Conservation (phyloP, 1,140 invertebrate genomes). For the Microvelia longipes region DNA sequence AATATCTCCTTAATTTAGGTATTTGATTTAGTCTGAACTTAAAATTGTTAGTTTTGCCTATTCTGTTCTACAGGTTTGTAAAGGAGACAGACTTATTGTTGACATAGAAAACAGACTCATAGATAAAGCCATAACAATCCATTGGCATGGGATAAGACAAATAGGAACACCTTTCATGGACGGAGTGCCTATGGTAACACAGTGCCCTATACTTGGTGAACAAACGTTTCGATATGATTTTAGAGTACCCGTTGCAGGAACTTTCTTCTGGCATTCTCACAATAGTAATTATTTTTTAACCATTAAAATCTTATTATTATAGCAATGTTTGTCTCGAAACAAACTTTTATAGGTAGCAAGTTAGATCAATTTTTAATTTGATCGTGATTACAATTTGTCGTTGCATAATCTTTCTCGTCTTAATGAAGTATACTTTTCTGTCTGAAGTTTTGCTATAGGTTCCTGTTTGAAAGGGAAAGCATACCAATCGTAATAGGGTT, state of each 20-base stretch:
- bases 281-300: conserved; percentile 35
- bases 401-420: too few relatives aligned
- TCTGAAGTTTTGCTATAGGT: too few relatives aligned
- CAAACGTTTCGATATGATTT: conserved; percentile 43
- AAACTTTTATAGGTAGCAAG: neutral
- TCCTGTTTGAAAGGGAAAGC: too few relatives aligned
- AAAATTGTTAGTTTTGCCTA: too few relatives aligned
- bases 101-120: conserved; percentile 39
- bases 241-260: conserved; percentile 34
- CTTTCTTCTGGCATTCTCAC: conserved; percentile 53
- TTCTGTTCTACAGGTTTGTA: conserved; percentile 58
- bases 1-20: too few relatives aligned
- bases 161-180: conserved; percentile 39
- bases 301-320: too few relatives aligned
- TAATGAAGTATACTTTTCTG: too few relatives aligned
- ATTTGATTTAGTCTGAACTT: too few relatives aligned
- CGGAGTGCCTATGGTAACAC: conserved; percentile 52
- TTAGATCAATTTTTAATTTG: too few relatives aligned
- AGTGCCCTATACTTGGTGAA: conserved; percentile 44
- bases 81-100: conserved; percentile 38
- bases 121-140: conserved; percentile 34
- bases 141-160: conserved; percentile 38
- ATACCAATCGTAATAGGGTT: too few relatives aligned
- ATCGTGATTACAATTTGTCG: too few relatives aligned
- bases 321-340: conserved; percentile 24